Base-by-base conservation (phyloP, 1,140 invertebrate genomes). In the Zaprionus inermis region DNA sequence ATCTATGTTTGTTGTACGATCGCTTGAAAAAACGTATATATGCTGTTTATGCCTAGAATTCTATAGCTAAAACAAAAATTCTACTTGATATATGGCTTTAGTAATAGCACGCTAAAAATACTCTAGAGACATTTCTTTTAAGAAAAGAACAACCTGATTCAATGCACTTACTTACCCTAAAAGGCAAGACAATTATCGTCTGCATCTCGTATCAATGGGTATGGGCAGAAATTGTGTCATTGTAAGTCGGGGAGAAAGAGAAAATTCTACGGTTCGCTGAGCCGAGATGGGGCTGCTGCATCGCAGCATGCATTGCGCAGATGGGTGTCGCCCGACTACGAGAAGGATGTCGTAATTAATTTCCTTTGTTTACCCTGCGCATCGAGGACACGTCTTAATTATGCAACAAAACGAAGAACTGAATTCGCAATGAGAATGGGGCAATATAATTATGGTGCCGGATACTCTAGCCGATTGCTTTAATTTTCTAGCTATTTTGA, bases 341-440 rank as follows among this genome's bases (percentile, higher is more conserved):
- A 51, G n/a, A 41, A 41, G n/a, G 54, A 41, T 51, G 46, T 14
- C 32, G 54, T 78, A 81, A 81, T 81, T 78, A 78, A 68, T 81
- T 73, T 49, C n/a, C 72, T 67, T 76, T 80, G 78, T 80, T 72
- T 80, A 63, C 51, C 11, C 60, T 14, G 20, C 22, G 51, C 46
- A 80, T 67, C 61, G 51, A 55, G 58, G 58, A 55, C 57, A 16
- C 46, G 11, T 49, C 49, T 60, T 60, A 60, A 59, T 68, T 60
- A 59, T 60, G 32, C 66, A 41, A 20, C 49, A 28, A 6, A 41
- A 20, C 20, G 16, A 60, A 52, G 51, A 57, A 66, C 51, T 38
- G 55, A 60, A 32, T 52, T 46, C 22, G 51, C 76, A 12, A 44
- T 10, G 44, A 34, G 12, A 49, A 22, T n/a, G 24, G 41, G 24